phyloP scores from a whole-genome alignment of 2,888 invertebrate genomes.

The Colostygia pectinataria region DNA sequence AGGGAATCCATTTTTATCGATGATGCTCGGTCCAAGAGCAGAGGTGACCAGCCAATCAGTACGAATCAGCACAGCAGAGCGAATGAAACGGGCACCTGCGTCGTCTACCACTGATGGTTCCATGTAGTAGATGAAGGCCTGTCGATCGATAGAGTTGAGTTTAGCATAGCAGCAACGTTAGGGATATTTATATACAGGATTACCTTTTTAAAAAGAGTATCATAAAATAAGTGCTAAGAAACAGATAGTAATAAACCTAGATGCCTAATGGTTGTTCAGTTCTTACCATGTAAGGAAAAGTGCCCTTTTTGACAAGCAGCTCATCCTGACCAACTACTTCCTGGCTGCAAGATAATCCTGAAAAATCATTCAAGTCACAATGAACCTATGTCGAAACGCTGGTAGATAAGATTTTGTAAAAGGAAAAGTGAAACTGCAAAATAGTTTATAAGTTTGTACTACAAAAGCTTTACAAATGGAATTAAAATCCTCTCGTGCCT shows the following conservation, averaged over 20 bases:
- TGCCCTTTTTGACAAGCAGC: slow-evolving; percentile 57
- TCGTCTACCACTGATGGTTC: slow-evolving; percentile 58
- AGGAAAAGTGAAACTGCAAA: no score
- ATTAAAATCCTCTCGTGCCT: neutral
- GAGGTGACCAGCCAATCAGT: slow-evolving; percentile 65
- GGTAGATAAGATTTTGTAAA: no score
- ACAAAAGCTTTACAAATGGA: no score
- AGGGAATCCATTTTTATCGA: slow-evolving; percentile 54
- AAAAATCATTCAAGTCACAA: slow-evolving; percentile 18
- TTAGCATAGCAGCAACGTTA: neutral
- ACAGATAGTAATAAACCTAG: no score
- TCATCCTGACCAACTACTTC: slow-evolving; percentile 52
- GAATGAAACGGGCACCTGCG: slow-evolving; percentile 52
- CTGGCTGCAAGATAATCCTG: slow-evolving; percentile 43
- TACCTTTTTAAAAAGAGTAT: no score
- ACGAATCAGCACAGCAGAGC: slow-evolving; percentile 61
- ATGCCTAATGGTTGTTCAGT: neutral
- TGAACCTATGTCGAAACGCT: no score
- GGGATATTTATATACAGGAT: no score
- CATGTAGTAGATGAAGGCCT: slow-evolving; percentile 72
- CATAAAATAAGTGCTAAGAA: no score
- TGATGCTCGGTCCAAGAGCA: slow-evolving; percentile 48
- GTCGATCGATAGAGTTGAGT: slow-evolving; percentile 22
- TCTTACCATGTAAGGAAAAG: slow-evolving; percentile 65
- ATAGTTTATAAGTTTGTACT: neutral